These are phyloP conservation scores for Zosterops japonicus DNA, from an alignment of 2,113 vertebrate genomes.

Conservation along the genomic window DNA sequence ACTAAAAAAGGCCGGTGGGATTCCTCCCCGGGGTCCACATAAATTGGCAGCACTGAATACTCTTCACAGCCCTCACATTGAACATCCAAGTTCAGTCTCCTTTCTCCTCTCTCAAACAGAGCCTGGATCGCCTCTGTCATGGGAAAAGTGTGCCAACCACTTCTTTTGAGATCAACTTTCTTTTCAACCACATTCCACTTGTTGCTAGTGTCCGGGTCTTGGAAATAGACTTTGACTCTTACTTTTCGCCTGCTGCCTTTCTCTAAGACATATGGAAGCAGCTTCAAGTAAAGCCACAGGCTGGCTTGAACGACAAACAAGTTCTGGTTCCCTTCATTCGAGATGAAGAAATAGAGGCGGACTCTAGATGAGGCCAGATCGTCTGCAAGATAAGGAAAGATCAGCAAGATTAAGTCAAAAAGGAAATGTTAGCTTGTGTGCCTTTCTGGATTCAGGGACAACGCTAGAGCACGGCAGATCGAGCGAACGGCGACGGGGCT, in stretches of 20 bases:
- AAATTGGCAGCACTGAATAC: conserved; percentile 84
- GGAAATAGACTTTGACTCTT: conserved; percentile 90
- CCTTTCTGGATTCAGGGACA: conserved; percentile 1
- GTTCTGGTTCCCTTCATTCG: conserved; percentile 97
- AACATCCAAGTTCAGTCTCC: conserved; percentile 91
- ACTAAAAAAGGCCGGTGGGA: conserved; percentile 96
- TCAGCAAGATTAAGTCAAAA: conserved; percentile 65
- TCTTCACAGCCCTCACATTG: conserved; percentile 91
- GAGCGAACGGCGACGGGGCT: not conserved
- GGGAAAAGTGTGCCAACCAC: conserved; percentile 97
- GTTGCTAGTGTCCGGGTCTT: conserved; percentile 80
- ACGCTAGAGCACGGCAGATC: not conserved
- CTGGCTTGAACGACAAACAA: conserved; percentile 94
- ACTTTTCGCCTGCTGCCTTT: conserved; percentile 91
- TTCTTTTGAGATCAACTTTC: conserved; percentile 93
- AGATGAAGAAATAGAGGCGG: conserved; percentile 91
- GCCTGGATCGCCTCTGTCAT: conserved; percentile 90
- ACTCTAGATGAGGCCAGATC: conserved; percentile 84
- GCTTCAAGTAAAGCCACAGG: conserved; percentile 96
- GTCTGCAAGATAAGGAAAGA: conserved; percentile 81
- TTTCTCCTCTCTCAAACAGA: conserved; percentile 85
- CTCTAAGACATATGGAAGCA: conserved; percentile 87
- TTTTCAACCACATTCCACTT: conserved; percentile 92
- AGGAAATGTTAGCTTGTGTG: conserved; percentile 43
- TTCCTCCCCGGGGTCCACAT: conserved; percentile 89